Base-by-base conservation (phyloP, 2,888 invertebrate species). In the Matsumyia berberina region DNA sequence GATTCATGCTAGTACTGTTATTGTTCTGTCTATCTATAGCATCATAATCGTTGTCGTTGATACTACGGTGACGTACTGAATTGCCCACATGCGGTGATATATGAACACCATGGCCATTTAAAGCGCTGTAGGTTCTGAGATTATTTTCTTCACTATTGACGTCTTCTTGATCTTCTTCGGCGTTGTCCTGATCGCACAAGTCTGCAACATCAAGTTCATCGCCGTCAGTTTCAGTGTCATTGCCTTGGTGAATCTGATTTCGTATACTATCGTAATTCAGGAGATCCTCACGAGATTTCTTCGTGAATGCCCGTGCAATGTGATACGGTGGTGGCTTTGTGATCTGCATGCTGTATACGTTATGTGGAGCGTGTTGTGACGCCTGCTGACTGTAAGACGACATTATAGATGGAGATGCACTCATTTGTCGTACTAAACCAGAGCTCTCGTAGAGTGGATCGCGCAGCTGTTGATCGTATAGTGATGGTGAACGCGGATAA, bases 241-340 rank as follows among this genome's bases (percentile, higher is more conserved):
- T 77, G 0, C 17, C 58, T 8, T 77, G 33, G 7, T 62, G 55
- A 19, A 74, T 90, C 35, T 90, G 89, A 87, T 89, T 90, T 2
- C 91, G 88, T 86, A 90, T 87, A 5, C 89, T 89, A 82, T 91
- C 91, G 76, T 90, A 91, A 6, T 89, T 89, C 0, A 90, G 88
- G 24, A 91, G 88, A 87, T 92, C 92, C 66, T 91, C 89, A 0
- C 88, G 88, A 5, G 90, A 90, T 74, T 96, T 96, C 93, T 96
- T 96, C 11, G 96, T 96, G 89, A 95, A 96, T 2, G 95, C 95
- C 24, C 96, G 96, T 31, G 96, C 96, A 89, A 96, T 95, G 88
- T 96, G 96, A 92, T 96, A 97, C 0, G 96, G 96, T 0, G 96
- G 96, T 12, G 96, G 96, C 88, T 94, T 83, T 35, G 8, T 82